Base-by-base conservation (phyloP, 2,113 vertebrate species). In the Nerophis ophidion region DNA sequence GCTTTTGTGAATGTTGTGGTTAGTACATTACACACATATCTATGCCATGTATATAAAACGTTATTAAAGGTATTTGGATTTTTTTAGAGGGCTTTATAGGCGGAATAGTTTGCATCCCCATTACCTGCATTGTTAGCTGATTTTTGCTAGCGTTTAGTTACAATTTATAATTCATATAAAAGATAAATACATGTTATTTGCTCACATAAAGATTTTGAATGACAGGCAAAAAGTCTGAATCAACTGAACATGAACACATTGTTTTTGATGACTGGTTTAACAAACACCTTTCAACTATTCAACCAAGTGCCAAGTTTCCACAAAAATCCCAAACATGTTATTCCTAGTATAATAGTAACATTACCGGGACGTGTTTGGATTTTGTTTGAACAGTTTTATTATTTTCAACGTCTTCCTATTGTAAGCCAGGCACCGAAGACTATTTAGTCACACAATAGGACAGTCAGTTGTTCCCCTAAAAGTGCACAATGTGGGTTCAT, bases 401-500 rank as follows among this genome's bases (percentile, higher is more conserved):
- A 8, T 60, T 40, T 26, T 40, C 46, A 66, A 15, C 34, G 14
- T 69, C 15, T 60, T 61, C 7, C 16, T 15, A 38, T 67, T 50
- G 50, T 50, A n/a, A 58, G 33, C 47, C 26, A 26, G 26, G 26
- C 26, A 26, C 26, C 26, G 26, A 26, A 26, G 26, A 26, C 26
- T 33, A 9, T 56, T 66, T 71, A 50, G 38, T 66, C 35, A 19
- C 46, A 50, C 42, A 67, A 35, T 42, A 19, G 8, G 56, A 10
- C 7, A 38, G 55, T 57, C 19, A 66, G 45, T 68, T 44, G 61
- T 75, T 80, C 59, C 10, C 62, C 57, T 63, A 38, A 42, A 68
- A 55, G 53, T 47, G 35, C 53, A 70, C 67, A 65, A 51, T 66
- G 59, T 57, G 26, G 38, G 57, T 75, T 80, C 68, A 81, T 60